Evolutionary conservation across 2,113 vertebrate genomes (phyloP).

Genomic region (Callocephalon fimbriatum): DNA sequence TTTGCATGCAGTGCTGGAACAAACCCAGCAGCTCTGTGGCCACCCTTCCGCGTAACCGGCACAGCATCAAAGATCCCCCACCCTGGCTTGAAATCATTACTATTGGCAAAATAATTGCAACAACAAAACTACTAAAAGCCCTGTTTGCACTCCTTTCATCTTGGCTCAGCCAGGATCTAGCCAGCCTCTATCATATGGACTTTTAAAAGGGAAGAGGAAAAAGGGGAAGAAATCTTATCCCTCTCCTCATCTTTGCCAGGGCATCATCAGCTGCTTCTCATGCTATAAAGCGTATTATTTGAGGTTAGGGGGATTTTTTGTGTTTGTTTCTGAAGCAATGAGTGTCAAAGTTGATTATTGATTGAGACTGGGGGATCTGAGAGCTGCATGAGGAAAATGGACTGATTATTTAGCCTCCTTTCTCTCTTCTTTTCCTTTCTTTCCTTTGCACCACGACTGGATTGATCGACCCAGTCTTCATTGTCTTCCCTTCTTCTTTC

Average conservation of each 20-base stretch:
- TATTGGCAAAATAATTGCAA: slow-evolving; percentile 73
- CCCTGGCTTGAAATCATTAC: slow-evolving; percentile 43
- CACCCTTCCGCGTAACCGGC: neutral
- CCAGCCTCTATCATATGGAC: neutral
- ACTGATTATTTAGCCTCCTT: slow-evolving; percentile 16
- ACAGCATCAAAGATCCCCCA: neutral
- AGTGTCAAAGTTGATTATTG: slow-evolving; percentile 66
- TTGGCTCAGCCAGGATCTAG: neutral
- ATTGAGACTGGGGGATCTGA: slow-evolving; percentile 61
- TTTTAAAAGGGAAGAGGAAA: neutral
- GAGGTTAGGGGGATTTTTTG: slow-evolving; percentile 12
- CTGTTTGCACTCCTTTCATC: slow-evolving; percentile 65
- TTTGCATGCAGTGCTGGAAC: neutral
- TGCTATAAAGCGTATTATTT: neutral
- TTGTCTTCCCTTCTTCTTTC: slow-evolving; percentile 61
- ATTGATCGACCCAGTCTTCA: slow-evolving; percentile 66
- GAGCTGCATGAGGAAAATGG: slow-evolving; percentile 1
- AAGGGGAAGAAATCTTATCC: neutral
- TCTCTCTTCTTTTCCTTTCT: slow-evolving; percentile 34
- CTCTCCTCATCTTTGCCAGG: neutral
- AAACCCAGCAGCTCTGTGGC: neutral
- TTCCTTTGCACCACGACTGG: slow-evolving; percentile 14
- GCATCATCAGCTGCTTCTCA: neutral
- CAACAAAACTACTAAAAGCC: slow-evolving; percentile 58
- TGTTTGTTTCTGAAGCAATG: slow-evolving; percentile 54